phyloP scores from a whole-genome alignment of 2,113 vertebrate genomes.

The Gobio gobio region DNA sequence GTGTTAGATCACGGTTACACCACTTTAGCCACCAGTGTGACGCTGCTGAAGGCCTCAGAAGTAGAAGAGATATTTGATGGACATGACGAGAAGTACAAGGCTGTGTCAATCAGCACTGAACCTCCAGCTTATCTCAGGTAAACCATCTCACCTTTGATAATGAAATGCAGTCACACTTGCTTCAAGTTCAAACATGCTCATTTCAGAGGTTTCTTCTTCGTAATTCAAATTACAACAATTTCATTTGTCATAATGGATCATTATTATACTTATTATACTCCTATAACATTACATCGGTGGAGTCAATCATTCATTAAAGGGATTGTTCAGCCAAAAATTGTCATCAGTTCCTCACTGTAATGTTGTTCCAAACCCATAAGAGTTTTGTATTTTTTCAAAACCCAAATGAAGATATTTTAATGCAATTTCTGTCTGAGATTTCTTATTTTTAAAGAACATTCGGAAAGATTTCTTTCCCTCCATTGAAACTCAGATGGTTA shows the following conservation, averaged over 20 bases:
- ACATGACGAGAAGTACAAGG: slow-evolving; percentile 98
- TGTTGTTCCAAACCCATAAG: too few species aligned
- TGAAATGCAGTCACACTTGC: neutral
- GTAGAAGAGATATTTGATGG: slow-evolving; percentile 98
- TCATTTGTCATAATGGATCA: neutral
- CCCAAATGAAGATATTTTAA: too few species aligned
- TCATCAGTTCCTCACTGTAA: too few species aligned
- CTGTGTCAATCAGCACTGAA: slow-evolving; percentile 97
- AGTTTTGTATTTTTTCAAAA: too few species aligned
- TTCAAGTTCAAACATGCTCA: neutral
- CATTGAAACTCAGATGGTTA: too few species aligned
- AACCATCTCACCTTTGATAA: neutral
- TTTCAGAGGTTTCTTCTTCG: neutral
- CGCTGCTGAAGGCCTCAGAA: slow-evolving; percentile 94
- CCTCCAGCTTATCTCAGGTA: slow-evolving; percentile 98
- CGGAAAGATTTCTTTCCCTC: too few species aligned
- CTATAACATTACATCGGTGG: neutral
- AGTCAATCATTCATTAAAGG: too few species aligned
- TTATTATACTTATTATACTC: neutral
- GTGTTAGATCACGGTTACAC: slow-evolving; percentile 94
- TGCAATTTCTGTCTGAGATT: too few species aligned
- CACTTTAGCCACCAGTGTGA: slow-evolving; percentile 95
- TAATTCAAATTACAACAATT: neutral
- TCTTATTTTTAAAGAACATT: too few species aligned
- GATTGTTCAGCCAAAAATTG: too few species aligned